Evolutionary conservation across 53 echinoderm and acorn worm genomes (phyloP), one percentile per base, ranked within the genome.

Genomic region (Mesocentrotus franciscanus): DNA sequence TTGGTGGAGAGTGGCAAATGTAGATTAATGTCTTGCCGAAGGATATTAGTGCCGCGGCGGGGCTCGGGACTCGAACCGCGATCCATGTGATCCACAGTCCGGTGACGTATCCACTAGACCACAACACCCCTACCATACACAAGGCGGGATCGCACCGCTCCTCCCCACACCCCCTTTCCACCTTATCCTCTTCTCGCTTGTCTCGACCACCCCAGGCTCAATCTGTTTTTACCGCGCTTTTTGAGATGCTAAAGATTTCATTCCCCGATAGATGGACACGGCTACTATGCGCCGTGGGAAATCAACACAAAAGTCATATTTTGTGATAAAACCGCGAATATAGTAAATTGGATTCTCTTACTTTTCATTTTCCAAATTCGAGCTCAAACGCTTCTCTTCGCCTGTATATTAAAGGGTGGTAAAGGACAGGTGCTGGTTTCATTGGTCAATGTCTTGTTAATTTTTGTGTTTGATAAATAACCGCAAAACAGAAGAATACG

Each of bases 231-330:
- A 92, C 92, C 92, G 20, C 42, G 5, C 16, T 92, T 92, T 70
- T 32, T 33, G 61, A 39, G 42, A 61, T 68, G 92, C 71, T 36
- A 18, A 17, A 36, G 42, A 92, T 60, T 60, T 30, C 4, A 14
- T 60, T 27, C 14, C 30, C 1, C 79, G 16, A 35, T 15, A n/a
- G 90, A 90, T 61, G 90, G 84, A 90, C 61, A 90, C 29, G 33
- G 61, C 60, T 60, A 60, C 14, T 15, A 90, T 59, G 71, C 92
- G 71, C 71, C 90, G 0, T 0, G 92, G 92, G 92, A 92, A 92
- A 92, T 92, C 92, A 92, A 39, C 30, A 6, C 20, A 90, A 92
- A 92, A 92, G 92, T 92, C 92, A 70, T 92, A 92, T 64, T 92
- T 90, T 71, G 42, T 30, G 36, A 92, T 92, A 34, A 92, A 92